Conservation (phyloP, 2,888 invertebrate genomes). For the Agriopis leucophaearia region DNA sequence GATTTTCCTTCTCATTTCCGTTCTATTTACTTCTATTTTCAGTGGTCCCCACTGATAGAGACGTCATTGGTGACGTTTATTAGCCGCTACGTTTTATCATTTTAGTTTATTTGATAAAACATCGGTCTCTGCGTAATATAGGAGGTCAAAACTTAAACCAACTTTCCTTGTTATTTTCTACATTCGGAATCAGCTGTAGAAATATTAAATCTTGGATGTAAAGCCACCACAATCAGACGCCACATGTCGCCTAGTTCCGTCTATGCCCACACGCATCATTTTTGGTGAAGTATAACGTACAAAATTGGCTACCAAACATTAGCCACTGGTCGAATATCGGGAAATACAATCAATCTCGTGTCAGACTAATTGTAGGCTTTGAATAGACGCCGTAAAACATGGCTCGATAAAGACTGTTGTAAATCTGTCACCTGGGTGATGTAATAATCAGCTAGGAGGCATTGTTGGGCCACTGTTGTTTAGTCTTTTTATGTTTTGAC, state of each 20-base stretch:
- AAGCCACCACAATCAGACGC: background rate
- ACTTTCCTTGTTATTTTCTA: background rate
- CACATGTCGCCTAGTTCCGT: background rate
- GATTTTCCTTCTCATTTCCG: no score
- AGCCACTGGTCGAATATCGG: conserved; percentile 44
- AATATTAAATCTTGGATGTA: background rate
- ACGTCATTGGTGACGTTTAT: no score
- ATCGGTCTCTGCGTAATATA: no score
- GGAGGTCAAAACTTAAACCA: background rate
- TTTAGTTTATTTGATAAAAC: no score
- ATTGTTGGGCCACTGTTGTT: conserved; percentile 14
- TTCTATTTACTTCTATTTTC: no score
- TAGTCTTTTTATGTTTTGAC: conserved; percentile 4
- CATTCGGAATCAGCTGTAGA: background rate
- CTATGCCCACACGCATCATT: conserved; percentile 39
- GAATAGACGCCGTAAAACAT: conserved; percentile 48
- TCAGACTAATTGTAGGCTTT: conserved; percentile 57
- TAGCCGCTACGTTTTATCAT: no score
- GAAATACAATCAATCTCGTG: conserved; percentile 58
- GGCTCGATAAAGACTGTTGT: conserved; percentile 38
- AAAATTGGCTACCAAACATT: conserved; percentile 39
- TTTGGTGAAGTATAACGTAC: conserved; percentile 41
- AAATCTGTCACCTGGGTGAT: conserved; percentile 45
- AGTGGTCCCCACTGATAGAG: no score
- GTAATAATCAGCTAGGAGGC: conserved; percentile 43